Evolutionary conservation across 1,140 invertebrate genomes (phyloP).

Genomic region (Nebria ingens): DNA sequence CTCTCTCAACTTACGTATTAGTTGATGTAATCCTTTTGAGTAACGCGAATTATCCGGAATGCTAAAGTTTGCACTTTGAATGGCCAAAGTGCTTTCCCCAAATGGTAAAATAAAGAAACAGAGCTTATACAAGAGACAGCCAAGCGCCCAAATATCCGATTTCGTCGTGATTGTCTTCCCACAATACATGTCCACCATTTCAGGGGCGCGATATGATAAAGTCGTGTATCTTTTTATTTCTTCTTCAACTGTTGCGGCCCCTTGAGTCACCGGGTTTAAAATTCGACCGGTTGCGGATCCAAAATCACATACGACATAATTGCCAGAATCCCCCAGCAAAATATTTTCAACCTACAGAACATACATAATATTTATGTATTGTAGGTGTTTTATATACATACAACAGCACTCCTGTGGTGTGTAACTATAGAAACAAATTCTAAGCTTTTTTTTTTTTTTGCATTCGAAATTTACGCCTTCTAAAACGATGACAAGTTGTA

Average conservation of each 20-base stretch:
- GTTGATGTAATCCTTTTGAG: conserved; percentile 47
- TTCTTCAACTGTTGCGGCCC: conserved; percentile 69
- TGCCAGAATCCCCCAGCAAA: conserved; percentile 61
- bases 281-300: conserved; percentile 78
- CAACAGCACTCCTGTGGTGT: too few species aligned
- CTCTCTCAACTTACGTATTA: conserved; percentile 36
- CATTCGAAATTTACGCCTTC: too few species aligned
- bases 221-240: conserved; percentile 94
- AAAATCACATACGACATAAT: conserved; percentile 83
- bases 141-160: conserved; percentile 87
- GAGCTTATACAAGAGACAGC: conserved; percentile 83
- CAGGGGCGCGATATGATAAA: conserved; percentile 83
- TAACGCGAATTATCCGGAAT: conserved; percentile 78
- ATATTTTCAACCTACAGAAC: conserved; percentile 75
- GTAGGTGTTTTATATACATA: too few species aligned
- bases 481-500: too few species aligned
- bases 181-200: conserved; percentile 92
- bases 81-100: conserved; percentile 86
- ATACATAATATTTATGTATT: background rate
- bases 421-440: too few species aligned
- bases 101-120: conserved; percentile 90
- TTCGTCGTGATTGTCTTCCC: conserved; percentile 84
- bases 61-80: conserved; percentile 81
- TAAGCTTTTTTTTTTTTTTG: too few species aligned
- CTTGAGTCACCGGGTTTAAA: conserved; percentile 61